Base-by-base conservation (phyloP, 2,888 invertebrate genomes). In the Brachypterus glaber region DNA sequence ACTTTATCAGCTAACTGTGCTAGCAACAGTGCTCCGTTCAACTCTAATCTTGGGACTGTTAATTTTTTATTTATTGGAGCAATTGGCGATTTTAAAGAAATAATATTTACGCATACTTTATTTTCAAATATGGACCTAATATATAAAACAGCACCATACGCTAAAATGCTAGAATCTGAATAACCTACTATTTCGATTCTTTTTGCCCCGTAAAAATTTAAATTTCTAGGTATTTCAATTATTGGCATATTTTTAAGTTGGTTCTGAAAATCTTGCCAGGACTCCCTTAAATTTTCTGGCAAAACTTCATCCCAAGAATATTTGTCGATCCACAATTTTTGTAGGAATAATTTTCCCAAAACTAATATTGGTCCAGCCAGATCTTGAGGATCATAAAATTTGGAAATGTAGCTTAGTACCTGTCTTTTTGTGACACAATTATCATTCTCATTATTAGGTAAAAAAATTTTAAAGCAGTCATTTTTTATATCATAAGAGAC, bases 301-400 rank as follows among this genome's bases (percentile, higher is more conserved):
- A n/a, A n/a, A n/a, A n/a, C n/a, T n/a, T n/a, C n/a, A n/a, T n/a
- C n/a, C n/a, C n/a, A n/a, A n/a, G n/a, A n/a, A n/a, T n/a, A n/a
- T n/a, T n/a, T n/a, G n/a, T n/a, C n/a, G n/a, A n/a, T n/a, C n/a
- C n/a, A n/a, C n/a, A n/a, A n/a, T n/a, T n/a, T n/a, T n/a, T n/a
- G n/a, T n/a, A n/a, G n/a, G n/a, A n/a, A n/a, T n/a, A n/a, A n/a
- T n/a, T n/a, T n/a, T n/a, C n/a, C n/a, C n/a, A n/a, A n/a, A n/a
- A n/a, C n/a, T n/a, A n/a, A n/a, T n/a, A n/a, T n/a, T n/a, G n/a
- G n/a, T n/a, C n/a, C n/a, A n/a, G n/a, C n/a, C n/a, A n/a, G n/a
- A n/a, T n/a, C n/a, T n/a, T n/a, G n/a, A n/a, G n/a, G n/a, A n/a
- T 21, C 21, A 21, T 21, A 21, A 21, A 21, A 21, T 21, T 21